Evolutionary conservation across 2,888 invertebrate genomes (phyloP), one percentile per base, ranked within the genome.

Genomic region (Nebria salina): DNA sequence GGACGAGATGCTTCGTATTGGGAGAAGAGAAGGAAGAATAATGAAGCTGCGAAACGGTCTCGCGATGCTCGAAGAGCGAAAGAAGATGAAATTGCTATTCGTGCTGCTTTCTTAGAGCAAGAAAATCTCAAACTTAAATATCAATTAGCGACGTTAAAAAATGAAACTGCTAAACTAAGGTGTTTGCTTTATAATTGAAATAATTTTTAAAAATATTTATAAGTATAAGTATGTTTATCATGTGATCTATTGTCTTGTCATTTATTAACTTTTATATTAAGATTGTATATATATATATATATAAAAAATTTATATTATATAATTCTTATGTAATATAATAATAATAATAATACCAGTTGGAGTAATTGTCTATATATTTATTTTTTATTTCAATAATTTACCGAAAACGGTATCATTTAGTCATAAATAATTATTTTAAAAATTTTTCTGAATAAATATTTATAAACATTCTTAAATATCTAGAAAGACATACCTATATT

Each of bases 31-130:
- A 92, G 95, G 83, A 96, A 97, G 87, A 98, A 98, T 88, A 98
- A 98, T 87, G 96, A 95, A 83, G 98, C 98, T 0, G 98, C 98
- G 0, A 98, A 98, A 88, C 92, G 97, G 84, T 98, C 97, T 0
- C 91, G 98, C 2, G 98, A 98, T 86, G 93, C 97, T 0, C 91
- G 98, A 82, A 91, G 97, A 84, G 93, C 95, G 70, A 96, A 98
- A 85, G 98, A 98, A 87, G 97, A 98, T 84, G 96, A 97, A 85
- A 94, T 98, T 76, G 97, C 97, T 0, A 94, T 98, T 66, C 91
- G 97, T 82, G 96, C 97, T 0, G 95, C 96, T 0, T 95, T 94
- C 85, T 90, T 98, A 25, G 97, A 98, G 87, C 94, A 95, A 85
- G 97, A 97, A 88, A 95, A 96, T 88, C 90, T 94, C n/a, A 93